phyloP scores from a whole-genome alignment of 2,888 invertebrate genomes.

The Ectemnius cavifrons region DNA sequence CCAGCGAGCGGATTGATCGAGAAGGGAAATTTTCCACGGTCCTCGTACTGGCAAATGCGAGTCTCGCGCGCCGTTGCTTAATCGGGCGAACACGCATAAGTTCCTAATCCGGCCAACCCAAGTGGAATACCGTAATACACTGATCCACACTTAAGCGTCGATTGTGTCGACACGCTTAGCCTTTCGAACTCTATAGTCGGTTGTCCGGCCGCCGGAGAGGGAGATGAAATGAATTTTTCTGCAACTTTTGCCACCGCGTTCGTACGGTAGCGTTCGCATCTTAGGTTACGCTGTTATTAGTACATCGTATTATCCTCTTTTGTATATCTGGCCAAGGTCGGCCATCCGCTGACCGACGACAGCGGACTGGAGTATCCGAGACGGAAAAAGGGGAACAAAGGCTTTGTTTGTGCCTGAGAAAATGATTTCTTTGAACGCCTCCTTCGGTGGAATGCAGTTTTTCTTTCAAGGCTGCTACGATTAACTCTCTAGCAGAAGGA shows the following conservation, averaged over 20 bases:
- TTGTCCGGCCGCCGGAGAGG: no score
- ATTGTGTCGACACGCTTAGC: background rate
- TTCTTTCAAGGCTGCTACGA: constrained; percentile 44
- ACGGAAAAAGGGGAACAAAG: constrained; percentile 57
- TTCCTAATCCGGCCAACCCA: no score
- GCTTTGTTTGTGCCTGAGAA: constrained; percentile 58
- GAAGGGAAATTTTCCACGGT: constrained; percentile 1
- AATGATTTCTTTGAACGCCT: constrained; percentile 53
- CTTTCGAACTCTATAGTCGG: no score
- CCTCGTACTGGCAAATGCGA: background rate
- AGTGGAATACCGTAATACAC: background rate
- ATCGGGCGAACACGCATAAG: no score
- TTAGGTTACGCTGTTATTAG: constrained; percentile 12
- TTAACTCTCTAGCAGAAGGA: constrained; percentile 28
- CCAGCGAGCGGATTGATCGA: background rate
- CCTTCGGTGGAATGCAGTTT: constrained; percentile 36
- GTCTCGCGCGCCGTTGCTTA: no score
- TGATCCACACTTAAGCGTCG: background rate
- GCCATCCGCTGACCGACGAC: constrained; percentile 31
- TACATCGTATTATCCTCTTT: constrained; percentile 40
- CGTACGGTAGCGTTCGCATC: constrained; percentile 21
- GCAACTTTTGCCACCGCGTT: no score
- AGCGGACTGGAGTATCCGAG: constrained; percentile 31
- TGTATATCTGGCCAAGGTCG: constrained; percentile 43
- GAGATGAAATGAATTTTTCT: no score